Evolutionary conservation across 2,113 vertebrate species (phyloP).

Genomic region (Dryoscopus gambensis): DNA sequence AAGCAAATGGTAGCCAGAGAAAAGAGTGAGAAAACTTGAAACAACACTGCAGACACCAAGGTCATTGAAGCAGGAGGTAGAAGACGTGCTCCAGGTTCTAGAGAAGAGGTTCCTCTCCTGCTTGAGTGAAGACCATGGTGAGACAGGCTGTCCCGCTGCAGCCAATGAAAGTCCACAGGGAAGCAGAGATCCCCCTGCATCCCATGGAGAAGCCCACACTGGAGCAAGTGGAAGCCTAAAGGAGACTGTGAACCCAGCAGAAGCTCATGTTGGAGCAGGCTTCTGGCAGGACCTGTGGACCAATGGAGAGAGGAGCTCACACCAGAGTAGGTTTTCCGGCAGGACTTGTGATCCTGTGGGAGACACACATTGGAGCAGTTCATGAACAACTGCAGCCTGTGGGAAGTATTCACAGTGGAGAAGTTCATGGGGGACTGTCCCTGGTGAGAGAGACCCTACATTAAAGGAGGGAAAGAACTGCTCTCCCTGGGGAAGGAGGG

Average conservation of each 20-base stretch:
- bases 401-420: background rate
- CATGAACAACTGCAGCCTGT: background rate
- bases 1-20: background rate
- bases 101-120: background rate
- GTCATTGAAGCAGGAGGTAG: background rate
- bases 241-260: fast-evolving
- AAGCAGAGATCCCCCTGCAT: background rate
- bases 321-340: background rate
- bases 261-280: background rate
- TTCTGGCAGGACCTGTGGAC: background rate
- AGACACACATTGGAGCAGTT: background rate
- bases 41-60: background rate
- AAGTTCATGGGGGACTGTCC: background rate
- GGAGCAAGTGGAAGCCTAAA: background rate
- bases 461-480: background rate
- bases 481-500: background rate
- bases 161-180: background rate
- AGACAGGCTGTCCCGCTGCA: background rate
- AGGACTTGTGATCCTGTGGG: fast-evolving
- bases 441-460: background rate
- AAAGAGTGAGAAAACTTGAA: background rate
- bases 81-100: background rate
- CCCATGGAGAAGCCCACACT: too few relatives aligned
- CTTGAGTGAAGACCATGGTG: background rate
- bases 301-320: background rate